Evolutionary conservation across 2,113 vertebrate genomes (phyloP), one percentile per base, ranked within the genome.

Genomic region (Ptilonorhynchus violaceus): DNA sequence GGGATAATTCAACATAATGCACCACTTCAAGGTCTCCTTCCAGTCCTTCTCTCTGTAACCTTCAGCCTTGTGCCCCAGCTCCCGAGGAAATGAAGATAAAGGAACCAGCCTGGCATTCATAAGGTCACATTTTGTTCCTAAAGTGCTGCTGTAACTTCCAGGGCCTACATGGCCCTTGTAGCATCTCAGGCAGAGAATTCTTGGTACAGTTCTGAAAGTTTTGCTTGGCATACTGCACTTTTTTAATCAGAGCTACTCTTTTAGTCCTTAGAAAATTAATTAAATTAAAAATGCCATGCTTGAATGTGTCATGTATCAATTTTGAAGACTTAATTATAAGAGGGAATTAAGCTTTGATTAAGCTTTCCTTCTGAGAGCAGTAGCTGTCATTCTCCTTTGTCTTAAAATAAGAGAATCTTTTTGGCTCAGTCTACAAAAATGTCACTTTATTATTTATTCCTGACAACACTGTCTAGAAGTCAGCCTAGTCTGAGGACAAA

Each of bases 251-350:
- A 68, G 49, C 20, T 82, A 58, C 37, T 78, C 24, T 91, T 91
- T 78, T 30, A 78, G 62, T 92, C 66, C 77, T 85, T 56, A 87
- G 74, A 93, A 96, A 93, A 96, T 91, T 96, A 96, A 97, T 96
- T 96, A 91, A 92, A 97, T 81, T 95, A 64, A 96, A 94, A 93
- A 95, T 78, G 8, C 53, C 66, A 87, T 88, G 77, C 94, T 91
- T 91, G 89, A 94, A 89, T 76, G 87, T 96, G 91, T 82, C 73
- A 78, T 92, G 81, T 93, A 95, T 97, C 87, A 95, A 62, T 94
- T 96, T 85, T 94, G 92, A 96, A 94, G 89, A 95, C 94, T 95
- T 96, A 96, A 96, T 97, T 97, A 85, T 87, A 94, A 79, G 74
- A 94, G 62, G 62, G 70, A 94, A 96, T 97, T 96, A 91, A 88